Evolutionary conservation across 2,113 vertebrate genomes (phyloP).

Genomic region (Pogonocichla stellata): DNA sequence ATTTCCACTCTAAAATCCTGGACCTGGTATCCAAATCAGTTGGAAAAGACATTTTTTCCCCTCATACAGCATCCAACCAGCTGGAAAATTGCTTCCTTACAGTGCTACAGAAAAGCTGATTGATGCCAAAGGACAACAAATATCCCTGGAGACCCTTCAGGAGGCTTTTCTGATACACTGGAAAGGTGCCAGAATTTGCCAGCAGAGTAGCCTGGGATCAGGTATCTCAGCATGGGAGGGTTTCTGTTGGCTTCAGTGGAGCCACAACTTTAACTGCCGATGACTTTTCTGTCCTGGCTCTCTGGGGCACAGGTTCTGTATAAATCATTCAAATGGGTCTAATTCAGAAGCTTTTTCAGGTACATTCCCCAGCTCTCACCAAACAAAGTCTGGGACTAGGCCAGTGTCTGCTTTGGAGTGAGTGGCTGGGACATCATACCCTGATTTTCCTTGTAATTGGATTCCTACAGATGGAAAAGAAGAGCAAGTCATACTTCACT

Average conservation of each 20-base stretch:
- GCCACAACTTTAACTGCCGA: background rate
- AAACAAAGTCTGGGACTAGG: background rate
- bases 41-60: background rate
- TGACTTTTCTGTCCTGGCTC: background rate
- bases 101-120: background rate
- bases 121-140: background rate
- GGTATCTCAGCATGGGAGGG: background rate
- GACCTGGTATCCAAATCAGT: background rate
- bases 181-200: background rate
- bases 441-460: background rate
- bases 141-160: background rate
- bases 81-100: conserved; percentile 27
- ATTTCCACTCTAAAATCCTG: background rate
- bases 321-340: background rate
- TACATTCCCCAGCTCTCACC: background rate
- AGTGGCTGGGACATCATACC: background rate
- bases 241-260: background rate
- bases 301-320: background rate
- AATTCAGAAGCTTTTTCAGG: background rate
- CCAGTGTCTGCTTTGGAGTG: background rate
- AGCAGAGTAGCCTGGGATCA: background rate
- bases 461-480: background rate
- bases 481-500: background rate
- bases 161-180: background rate
- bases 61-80: background rate